Evolutionary conservation across 2,888 invertebrate species (phyloP), one percentile per base, ranked within the genome.

Genomic region (Chaetoderma sp.): DNA sequence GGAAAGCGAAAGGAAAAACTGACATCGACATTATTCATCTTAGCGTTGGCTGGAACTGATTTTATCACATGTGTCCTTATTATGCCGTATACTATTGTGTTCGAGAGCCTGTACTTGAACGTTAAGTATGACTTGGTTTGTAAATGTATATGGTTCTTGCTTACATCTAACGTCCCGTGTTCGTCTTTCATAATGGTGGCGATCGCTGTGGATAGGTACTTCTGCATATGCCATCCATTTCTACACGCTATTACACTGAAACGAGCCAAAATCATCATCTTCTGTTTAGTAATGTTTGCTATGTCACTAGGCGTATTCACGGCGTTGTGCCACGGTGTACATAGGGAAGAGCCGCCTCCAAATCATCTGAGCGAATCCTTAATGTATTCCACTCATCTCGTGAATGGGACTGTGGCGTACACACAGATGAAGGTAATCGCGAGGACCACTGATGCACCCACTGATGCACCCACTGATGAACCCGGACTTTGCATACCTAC

Each of bases 11-110:
- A 78, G 23, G 79, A 79, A 47, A 78, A 77, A 25, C 71, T 80
- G 21, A 80, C 82, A 4, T 83, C 83, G 4, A 83, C 81, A 4
- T 76, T 84, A 32, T 84, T 84, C 70, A 85, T 85, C 52, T 67
- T 84, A 23, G 79, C 79, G 0, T 67, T 81, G 13, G 82, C 82
- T 4, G 78, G 76, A 18, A 75, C 75, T 30, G 79, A 77, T 52
- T 76, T 81, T 45, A 65, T 80, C 32, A 78, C 80, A 1, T 81
- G 82, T 45, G 60, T 80, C 1, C 65, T 80, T 16, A 77, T 80
- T 1, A 75, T 82, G 13, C 82, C 82, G 1, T 81, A 63, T 60
- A 80, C 79, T 1, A 74, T 76, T 0, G 63, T 63, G 13, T 73
- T 76, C 4, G 73, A 79, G 36, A 60, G 72, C n/a, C 39, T 78